phyloP scores from a whole-genome alignment of 2,113 vertebrate species.

The Pterocles gutturalis region DNA sequence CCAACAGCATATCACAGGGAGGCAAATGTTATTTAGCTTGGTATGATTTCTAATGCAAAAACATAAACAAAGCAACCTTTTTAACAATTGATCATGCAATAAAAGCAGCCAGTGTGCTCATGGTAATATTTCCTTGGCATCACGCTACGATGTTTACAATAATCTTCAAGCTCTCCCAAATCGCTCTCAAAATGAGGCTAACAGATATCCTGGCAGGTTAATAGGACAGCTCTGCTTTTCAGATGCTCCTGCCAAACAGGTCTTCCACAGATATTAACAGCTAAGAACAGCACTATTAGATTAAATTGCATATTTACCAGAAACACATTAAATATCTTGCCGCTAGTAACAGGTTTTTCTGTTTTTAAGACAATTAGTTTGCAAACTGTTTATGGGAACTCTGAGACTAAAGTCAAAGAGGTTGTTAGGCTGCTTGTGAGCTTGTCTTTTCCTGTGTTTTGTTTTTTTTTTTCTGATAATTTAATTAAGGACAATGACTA shows the following conservation, averaged over 20 bases:
- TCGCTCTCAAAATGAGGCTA: neutral
- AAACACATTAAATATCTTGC: neutral
- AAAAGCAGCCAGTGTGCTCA: neutral
- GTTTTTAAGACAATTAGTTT: conserved; percentile 30
- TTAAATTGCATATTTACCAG: conserved; percentile 34
- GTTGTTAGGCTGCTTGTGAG: neutral
- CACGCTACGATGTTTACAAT: neutral
- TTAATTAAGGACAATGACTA: neutral
- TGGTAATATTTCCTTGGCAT: neutral
- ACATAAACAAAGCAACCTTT: neutral
- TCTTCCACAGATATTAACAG: neutral
- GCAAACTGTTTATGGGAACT: conserved; percentile 4
- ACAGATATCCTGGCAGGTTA: neutral
- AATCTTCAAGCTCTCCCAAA: conserved; percentile 3
- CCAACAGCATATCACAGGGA: neutral
- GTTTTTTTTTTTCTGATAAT: neutral
- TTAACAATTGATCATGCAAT: neutral
- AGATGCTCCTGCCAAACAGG: neutral
- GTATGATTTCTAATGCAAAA: neutral
- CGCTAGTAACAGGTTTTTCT: neutral
- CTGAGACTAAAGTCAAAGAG: neutral
- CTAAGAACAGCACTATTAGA: neutral
- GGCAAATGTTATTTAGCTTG: neutral
- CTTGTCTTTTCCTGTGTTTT: neutral
- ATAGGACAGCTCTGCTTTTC: conserved; percentile 17